Percentiles rank a stretch among this genome's conserved stretches.
phyloP scores from a whole-genome alignment of 2,888 invertebrate genomes.

The Volucella inflata region DNA sequence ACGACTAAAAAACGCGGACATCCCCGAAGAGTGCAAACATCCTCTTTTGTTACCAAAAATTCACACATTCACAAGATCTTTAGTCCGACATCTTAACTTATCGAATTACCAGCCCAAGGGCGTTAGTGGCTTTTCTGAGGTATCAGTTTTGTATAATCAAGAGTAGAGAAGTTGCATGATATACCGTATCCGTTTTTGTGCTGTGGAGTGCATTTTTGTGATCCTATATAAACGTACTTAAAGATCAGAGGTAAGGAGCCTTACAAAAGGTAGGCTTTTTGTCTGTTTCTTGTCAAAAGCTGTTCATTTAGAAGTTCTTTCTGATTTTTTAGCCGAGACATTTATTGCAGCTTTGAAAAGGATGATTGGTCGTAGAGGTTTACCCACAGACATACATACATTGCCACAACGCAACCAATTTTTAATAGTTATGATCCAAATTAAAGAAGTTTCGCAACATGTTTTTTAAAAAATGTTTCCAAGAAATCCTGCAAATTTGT shows the following conservation, averaged over 20 bases:
- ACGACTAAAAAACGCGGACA: neutral
- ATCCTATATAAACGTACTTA: slow-evolving; percentile 18
- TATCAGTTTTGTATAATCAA: neutral
- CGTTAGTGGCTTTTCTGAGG: too few relatives aligned
- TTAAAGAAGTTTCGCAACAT: slow-evolving; percentile 25
- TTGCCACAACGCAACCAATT: slow-evolving; percentile 15
- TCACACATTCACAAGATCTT: too few relatives aligned
- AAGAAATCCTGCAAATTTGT: slow-evolving; percentile 19
- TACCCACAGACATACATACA: neutral
- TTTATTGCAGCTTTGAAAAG: slow-evolving; percentile 35
- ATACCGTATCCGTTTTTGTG: slow-evolving; percentile 6
- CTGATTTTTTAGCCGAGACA: slow-evolving; percentile 22
- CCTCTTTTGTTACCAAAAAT: too few relatives aligned
- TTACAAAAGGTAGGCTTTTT: slow-evolving; percentile 15
- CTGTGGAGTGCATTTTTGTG: slow-evolving; percentile 23
- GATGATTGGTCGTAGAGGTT: slow-evolving; percentile 10
- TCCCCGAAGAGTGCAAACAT: slow-evolving; percentile 17
- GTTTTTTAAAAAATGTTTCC: slow-evolving; percentile 16
- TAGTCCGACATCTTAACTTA: too few relatives aligned
- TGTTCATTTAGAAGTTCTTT: slow-evolving; percentile 21
- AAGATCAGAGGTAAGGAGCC: slow-evolving; percentile 29
- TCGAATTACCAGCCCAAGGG: too few relatives aligned
- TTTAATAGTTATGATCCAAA: neutral
- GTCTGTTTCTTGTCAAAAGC: slow-evolving; percentile 16
- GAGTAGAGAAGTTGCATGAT: neutral